phyloP scores from a whole-genome alignment of 2,888 invertebrate genomes.

The Hydriomena furcata region DNA sequence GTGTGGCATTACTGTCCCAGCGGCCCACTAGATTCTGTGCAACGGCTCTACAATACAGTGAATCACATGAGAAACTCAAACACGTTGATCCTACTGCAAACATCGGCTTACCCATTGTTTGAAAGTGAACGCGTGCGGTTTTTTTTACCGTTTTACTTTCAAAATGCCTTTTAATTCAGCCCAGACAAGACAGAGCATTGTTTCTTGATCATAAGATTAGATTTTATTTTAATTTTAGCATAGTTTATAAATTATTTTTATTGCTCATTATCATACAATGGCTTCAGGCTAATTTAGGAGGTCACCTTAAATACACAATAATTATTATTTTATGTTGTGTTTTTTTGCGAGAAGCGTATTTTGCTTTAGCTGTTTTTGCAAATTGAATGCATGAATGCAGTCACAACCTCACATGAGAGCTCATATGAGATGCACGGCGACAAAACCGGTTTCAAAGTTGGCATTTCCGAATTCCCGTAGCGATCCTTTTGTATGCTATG shows the following conservation, averaged over 20 bases:
- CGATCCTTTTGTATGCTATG: conserved; percentile 22
- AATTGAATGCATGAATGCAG: conserved; percentile 27
- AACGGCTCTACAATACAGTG: conserved; percentile 35
- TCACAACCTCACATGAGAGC: conserved; percentile 19
- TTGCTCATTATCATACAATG: conserved; percentile 24
- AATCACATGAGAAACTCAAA: conserved; percentile 71
- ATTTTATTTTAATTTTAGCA: conserved; percentile 17
- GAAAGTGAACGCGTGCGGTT: conserved; percentile 55
- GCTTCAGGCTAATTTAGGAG: conserved; percentile 9
- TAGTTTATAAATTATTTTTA: conserved; percentile 1
- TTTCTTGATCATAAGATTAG: conserved; percentile 23
- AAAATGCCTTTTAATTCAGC: conserved; percentile 38
- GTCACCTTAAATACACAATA: conserved; percentile 16
- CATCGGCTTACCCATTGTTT: conserved; percentile 65
- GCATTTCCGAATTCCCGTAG: conserved; percentile 30
- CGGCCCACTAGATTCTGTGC: conserved; percentile 18
- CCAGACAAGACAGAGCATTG: conserved; percentile 30
- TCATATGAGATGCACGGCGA: conserved; percentile 17
- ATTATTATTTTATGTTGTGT: neutral
- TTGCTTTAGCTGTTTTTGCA: conserved; percentile 10
- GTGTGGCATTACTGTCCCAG: conserved; percentile 17
- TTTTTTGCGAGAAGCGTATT: too few species aligned
- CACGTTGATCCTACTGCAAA: conserved; percentile 70
- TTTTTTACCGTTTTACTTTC: conserved; percentile 46
- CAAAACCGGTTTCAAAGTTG: conserved; percentile 19